Conservation (phyloP, 2,888 invertebrate species). For the Acanthosepion esculentum region DNA sequence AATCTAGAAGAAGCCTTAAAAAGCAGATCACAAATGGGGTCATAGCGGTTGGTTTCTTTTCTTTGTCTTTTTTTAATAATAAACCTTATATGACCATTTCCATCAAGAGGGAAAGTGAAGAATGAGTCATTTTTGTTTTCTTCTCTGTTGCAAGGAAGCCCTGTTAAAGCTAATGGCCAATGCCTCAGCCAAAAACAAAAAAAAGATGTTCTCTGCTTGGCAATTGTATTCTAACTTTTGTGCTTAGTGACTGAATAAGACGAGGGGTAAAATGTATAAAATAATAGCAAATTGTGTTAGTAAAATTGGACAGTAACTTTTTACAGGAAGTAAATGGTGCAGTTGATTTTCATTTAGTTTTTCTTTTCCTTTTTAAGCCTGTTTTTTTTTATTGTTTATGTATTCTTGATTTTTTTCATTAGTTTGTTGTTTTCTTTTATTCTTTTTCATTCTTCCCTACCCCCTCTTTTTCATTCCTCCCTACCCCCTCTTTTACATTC, state of each 20-base stretch:
- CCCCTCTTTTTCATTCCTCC: neutral
- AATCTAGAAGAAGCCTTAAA: neutral
- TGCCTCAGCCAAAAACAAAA: neutral
- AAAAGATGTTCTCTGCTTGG: neutral
- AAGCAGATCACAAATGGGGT: neutral
- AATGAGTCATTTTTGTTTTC: neutral
- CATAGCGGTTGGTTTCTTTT: neutral
- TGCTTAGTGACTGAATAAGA: neutral
- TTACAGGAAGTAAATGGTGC: neutral
- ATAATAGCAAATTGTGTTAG: conserved; percentile 11
- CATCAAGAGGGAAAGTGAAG: neutral
- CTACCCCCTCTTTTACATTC: neutral
- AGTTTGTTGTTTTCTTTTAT: neutral
- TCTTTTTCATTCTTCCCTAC: neutral
- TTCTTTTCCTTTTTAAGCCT: no score
- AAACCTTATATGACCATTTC: neutral
- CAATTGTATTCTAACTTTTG: conserved; percentile 18
- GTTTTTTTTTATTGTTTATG: neutral
- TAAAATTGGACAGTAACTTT: neutral
- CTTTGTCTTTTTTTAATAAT: neutral
- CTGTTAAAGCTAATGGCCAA: neutral
- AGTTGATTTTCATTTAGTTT: neutral
- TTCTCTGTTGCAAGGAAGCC: neutral
- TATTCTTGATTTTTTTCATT: neutral
- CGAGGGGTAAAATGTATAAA: neutral